These are phyloP conservation scores for Lacerta bilineata DNA, from an alignment of 2,797 vertebrate species.

Conservation along the genomic window DNA sequence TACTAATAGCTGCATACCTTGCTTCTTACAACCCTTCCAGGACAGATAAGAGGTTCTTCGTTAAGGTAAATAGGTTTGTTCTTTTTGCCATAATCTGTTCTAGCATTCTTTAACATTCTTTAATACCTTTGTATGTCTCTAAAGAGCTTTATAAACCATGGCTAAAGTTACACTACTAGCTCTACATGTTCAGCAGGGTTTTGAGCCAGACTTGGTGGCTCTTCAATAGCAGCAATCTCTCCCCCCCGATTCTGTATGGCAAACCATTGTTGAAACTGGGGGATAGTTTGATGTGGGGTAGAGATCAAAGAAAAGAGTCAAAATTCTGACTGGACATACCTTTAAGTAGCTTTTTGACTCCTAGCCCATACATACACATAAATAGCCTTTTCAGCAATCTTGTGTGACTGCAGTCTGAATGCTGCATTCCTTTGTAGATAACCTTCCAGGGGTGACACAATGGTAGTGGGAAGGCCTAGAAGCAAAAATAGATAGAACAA, in stretches of 20 bases:
- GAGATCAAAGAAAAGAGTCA: too few species aligned
- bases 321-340: not conserved
- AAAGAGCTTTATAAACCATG: not conserved
- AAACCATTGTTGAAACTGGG: not conserved
- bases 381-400: not conserved
- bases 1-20: conserved; percentile 95
- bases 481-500: too few species aligned
- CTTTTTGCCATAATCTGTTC: conserved; percentile 6
- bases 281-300: too few species aligned
- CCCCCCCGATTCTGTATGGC: not conserved
- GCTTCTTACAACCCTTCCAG: conserved; percentile 97
- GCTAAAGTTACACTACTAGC: not conserved
- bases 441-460: too few species aligned
- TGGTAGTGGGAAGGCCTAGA: too few species aligned
- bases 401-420: not conserved
- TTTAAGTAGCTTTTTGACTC: not conserved
- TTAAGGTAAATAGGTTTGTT: conserved; percentile 86
- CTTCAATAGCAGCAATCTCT: not conserved
- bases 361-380: not conserved
- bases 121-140: not conserved
- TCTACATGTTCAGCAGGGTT: not conserved
- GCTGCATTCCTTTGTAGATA: not conserved
- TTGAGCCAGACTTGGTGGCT: not conserved
- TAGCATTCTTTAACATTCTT: not conserved
- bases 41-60: conserved; percentile 96